A percentile compares a stretch with the other conserved stretches of the same genome.
Evolutionary conservation across 1,140 invertebrate genomes (phyloP).

Genomic region (Polypedilum vanderplanki): DNA sequence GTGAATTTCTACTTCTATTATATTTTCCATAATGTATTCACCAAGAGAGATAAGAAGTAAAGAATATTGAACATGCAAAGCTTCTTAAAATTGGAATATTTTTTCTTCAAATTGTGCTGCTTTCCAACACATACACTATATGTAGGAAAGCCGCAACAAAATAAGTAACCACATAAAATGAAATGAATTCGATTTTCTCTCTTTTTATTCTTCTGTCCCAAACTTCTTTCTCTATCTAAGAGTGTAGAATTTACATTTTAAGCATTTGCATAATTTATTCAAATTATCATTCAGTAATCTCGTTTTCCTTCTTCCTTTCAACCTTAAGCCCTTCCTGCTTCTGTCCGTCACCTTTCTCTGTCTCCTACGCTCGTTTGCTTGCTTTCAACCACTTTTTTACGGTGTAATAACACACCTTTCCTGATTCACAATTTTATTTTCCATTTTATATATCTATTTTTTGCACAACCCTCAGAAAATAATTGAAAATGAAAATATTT

Average conservation of each 20-base stretch:
- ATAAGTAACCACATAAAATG: not conserved
- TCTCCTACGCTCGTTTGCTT: not conserved
- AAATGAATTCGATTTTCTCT: too few species aligned
- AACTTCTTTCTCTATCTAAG: too few species aligned
- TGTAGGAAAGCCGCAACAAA: not conserved
- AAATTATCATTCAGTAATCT: slow-evolving; percentile 19
- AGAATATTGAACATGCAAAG: not conserved
- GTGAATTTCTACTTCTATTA: too few species aligned
- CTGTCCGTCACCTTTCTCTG: not conserved
- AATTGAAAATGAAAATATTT: not conserved
- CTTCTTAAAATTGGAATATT: slow-evolving; percentile 1
- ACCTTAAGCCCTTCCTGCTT: not conserved
- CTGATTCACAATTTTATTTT: not conserved
- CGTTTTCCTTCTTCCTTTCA: not conserved
- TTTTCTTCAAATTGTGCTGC: not conserved
- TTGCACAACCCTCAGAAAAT: too few species aligned
- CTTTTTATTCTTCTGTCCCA: too few species aligned
- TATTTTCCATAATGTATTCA: too few species aligned
- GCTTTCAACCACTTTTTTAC: not conserved
- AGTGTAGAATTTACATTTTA: not conserved
- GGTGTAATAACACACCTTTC: slow-evolving; percentile 6
- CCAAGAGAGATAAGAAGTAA: not conserved
- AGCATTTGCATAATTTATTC: slow-evolving; percentile 13
- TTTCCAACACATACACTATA: not conserved
- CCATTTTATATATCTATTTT: not conserved